These are phyloP conservation scores for Hestina assimilis DNA, from an alignment of 1,140 invertebrate genomes.

Conservation along the genomic window DNA sequence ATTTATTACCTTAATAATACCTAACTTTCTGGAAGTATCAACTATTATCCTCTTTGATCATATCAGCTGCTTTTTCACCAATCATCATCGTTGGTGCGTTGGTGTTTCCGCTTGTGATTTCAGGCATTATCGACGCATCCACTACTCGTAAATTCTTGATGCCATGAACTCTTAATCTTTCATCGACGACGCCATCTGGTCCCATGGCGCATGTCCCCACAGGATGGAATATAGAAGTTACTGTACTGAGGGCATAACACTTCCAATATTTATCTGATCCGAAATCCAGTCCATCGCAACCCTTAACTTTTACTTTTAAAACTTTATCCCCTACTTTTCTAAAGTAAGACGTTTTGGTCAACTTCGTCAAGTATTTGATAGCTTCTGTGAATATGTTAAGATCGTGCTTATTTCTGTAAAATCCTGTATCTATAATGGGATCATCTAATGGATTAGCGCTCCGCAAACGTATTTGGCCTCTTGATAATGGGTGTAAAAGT, in stretches of 20 bases:
- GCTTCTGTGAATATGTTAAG: slow-evolving; percentile 63
- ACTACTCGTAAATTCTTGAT: slow-evolving; percentile 83
- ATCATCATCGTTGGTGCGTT: slow-evolving; percentile 81
- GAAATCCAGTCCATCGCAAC: slow-evolving; percentile 80
- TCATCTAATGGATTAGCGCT: slow-evolving; percentile 79
- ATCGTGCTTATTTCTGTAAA: slow-evolving; percentile 76
- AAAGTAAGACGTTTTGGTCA: slow-evolving; percentile 55
- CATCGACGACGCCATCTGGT: slow-evolving; percentile 82
- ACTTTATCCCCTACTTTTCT: slow-evolving; percentile 46
- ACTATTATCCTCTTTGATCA: slow-evolving; percentile 80
- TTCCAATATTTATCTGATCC: slow-evolving; percentile 84
- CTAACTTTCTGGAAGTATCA: no score
- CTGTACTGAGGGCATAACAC: slow-evolving; percentile 83
- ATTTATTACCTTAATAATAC: no score
- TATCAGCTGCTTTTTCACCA: slow-evolving; percentile 79
- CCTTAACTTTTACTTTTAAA: slow-evolving; percentile 39
- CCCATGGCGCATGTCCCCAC: slow-evolving; percentile 92
- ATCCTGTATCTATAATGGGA: slow-evolving; percentile 83
- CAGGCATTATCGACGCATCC: slow-evolving; percentile 87
- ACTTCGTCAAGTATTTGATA: slow-evolving; percentile 46
- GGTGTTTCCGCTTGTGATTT: slow-evolving; percentile 79
- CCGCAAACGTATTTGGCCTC: slow-evolving; percentile 77
- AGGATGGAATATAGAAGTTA: slow-evolving; percentile 90
- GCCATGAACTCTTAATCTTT: slow-evolving; percentile 82
- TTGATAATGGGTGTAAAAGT: slow-evolving; percentile 80